Percentiles rank a stretch among this genome's conserved stretches.
These are phyloP conservation scores for Pterophyllum scalare DNA, from an alignment of 2,113 vertebrate genomes.

Conservation along the genomic window DNA sequence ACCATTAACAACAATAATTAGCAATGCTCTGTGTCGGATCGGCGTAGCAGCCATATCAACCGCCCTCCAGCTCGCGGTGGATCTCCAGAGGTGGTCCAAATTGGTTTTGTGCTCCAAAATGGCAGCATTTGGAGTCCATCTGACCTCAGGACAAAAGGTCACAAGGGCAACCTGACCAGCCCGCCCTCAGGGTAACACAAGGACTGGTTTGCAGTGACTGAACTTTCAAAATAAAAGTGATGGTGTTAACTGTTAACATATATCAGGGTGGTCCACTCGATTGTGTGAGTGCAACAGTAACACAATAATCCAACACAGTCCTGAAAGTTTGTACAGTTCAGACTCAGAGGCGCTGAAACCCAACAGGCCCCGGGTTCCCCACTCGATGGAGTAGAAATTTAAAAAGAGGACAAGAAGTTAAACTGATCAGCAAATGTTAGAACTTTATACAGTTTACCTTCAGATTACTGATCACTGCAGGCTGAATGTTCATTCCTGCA, in stretches of 20 bases:
- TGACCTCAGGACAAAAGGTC: fast-evolving
- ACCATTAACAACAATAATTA: neutral
- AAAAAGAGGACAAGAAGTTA: neutral
- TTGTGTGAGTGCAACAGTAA: neutral
- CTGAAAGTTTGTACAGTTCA: fast-evolving
- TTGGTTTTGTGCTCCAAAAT: no score
- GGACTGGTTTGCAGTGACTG: neutral
- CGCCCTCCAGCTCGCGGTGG: neutral
- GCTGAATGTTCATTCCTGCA: neutral
- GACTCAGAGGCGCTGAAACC: neutral
- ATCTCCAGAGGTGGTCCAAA: no score
- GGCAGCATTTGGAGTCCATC: neutral
- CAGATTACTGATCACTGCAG: neutral
- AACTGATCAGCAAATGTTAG: neutral
- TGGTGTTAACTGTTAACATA: fast-evolving
- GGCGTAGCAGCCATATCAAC: neutral
- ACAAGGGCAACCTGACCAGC: neutral
- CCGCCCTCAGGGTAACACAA: neutral
- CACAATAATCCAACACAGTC: neutral
- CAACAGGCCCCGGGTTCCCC: fast-evolving
- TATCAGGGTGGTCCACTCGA: neutral
- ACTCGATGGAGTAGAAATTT: neutral
- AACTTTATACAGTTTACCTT: neutral
- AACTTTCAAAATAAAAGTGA: neutral
- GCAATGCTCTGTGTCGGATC: no score